Conservation (phyloP, 2,113 vertebrate genomes). For the Stegostoma tigrinum region DNA sequence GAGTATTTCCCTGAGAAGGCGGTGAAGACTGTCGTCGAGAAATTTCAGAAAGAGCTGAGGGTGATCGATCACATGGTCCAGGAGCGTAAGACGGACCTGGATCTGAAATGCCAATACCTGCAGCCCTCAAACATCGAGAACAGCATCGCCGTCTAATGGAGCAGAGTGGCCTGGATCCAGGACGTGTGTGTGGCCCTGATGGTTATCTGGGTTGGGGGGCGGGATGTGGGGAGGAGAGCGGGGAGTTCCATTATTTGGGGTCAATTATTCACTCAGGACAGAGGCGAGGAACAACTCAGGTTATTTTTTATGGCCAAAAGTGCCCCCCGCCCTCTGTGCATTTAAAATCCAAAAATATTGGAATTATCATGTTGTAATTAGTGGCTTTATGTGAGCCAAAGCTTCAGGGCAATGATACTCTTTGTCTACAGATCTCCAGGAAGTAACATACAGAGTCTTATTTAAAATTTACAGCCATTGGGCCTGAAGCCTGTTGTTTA, state of each 20-base stretch:
- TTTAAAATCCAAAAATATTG: too few species aligned
- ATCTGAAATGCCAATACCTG: constrained; percentile 53
- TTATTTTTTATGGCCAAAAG: not conserved
- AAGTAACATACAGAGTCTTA: too few species aligned
- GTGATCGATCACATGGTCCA: constrained; percentile 50
- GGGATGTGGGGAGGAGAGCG: too few species aligned
- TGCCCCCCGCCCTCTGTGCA: too few species aligned
- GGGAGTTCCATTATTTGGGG: not conserved
- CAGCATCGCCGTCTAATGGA: constrained; percentile 58
- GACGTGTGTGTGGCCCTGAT: not conserved
- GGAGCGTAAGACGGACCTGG: constrained; percentile 48
- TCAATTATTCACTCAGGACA: too few species aligned
- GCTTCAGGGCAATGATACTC: too few species aligned
- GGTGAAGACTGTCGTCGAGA: constrained; percentile 47
- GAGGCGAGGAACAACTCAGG: too few species aligned
- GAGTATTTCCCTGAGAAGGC: constrained; percentile 50
- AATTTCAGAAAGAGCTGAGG: constrained; percentile 49
- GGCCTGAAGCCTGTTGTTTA: too few species aligned
- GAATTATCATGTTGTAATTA: too few species aligned
- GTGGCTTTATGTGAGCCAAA: too few species aligned
- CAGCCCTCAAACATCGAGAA: constrained; percentile 58
- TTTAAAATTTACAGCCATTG: too few species aligned
- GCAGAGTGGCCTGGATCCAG: not conserved
- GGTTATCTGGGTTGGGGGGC: not conserved
- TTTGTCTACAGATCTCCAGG: too few species aligned